These are phyloP conservation scores for Sebastes glaucus DNA, from an alignment of 2,797 vertebrate genomes.

Conservation along the genomic window DNA sequence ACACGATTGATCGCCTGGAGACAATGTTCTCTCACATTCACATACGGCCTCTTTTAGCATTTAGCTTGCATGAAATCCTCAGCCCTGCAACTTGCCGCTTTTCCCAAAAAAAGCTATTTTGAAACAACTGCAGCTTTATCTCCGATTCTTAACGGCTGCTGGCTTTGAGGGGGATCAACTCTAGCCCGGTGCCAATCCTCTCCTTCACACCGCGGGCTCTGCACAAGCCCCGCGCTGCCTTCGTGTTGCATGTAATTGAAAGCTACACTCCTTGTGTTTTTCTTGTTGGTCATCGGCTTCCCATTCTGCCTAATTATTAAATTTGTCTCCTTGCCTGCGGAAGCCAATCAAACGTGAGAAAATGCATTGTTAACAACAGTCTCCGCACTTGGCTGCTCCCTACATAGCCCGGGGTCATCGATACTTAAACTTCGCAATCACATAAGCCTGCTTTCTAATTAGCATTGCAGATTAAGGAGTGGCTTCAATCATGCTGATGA, in stretches of 20 bases:
- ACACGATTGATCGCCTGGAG: conserved; percentile 37
- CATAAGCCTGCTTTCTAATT: conserved; percentile 80
- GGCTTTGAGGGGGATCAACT: conserved; percentile 51
- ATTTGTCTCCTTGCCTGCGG: conserved; percentile 31
- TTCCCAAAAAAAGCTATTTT: conserved; percentile 44
- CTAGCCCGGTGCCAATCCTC: conserved; percentile 14
- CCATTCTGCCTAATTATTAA: conserved; percentile 46
- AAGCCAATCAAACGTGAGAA: conserved; percentile 58
- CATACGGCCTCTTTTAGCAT: conserved; percentile 27
- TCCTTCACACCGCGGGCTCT: conserved; percentile 4
- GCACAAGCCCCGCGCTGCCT: conserved; percentile 2
- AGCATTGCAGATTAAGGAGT: conserved; percentile 82
- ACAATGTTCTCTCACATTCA: conserved; percentile 46
- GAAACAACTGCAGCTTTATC: conserved; percentile 64
- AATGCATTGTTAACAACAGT: conserved; percentile 74
- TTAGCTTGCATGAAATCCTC: conserved; percentile 35
- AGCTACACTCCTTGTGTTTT: conserved; percentile 21
- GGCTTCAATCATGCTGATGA: conserved; percentile 79
- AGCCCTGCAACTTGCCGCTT: not conserved
- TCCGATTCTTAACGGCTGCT: conserved; percentile 53
- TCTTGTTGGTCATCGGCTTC: conserved; percentile 48
- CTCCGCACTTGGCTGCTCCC: conserved; percentile 61
- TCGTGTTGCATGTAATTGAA: conserved; percentile 21
- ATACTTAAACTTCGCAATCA: conserved; percentile 82
- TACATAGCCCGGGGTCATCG: conserved; percentile 70